These are phyloP conservation scores for Chamaea fasciata DNA, from an alignment of 2,113 vertebrate species.

Conservation along the genomic window DNA sequence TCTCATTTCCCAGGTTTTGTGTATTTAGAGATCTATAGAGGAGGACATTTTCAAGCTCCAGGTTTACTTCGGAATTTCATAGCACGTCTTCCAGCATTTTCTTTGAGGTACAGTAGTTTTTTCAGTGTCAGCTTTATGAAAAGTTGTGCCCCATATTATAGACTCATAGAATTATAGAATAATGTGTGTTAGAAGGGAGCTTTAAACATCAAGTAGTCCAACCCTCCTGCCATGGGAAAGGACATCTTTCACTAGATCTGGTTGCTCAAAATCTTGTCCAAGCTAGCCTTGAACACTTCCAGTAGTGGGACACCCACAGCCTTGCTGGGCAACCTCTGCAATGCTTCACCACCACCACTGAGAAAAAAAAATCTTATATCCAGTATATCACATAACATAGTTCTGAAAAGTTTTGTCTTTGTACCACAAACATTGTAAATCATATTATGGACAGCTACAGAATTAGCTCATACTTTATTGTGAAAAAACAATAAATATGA, in stretches of 20 bases:
- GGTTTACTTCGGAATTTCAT: neutral
- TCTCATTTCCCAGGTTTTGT: neutral
- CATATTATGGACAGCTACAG: neutral
- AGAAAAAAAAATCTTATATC: neutral
- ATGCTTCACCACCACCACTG: rapidly evolving
- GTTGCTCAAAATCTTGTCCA: neutral
- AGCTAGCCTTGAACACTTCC: neutral
- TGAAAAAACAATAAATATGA: neutral
- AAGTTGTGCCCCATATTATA: neutral
- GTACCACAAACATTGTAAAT: neutral
- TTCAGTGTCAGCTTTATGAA: neutral
- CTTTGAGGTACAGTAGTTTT: neutral
- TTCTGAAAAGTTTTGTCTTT: neutral
- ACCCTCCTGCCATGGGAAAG: rapidly evolving
- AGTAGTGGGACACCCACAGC: neutral
- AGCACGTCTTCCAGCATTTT: neutral
- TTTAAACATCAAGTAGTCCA: neutral
- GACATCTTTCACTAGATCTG: rapidly evolving
- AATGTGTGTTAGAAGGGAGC: neutral
- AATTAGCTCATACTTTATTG: neutral
- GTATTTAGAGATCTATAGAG: neutral
- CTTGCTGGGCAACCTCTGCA: neutral
- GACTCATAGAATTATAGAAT: neutral
- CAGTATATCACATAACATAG: neutral
- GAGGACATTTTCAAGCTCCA: neutral